Percentiles rank a stretch among this genome's conserved stretches.
These are phyloP conservation scores for Antheraea pernyi DNA, from an alignment of 1,140 invertebrate species.

Conservation along the genomic window DNA sequence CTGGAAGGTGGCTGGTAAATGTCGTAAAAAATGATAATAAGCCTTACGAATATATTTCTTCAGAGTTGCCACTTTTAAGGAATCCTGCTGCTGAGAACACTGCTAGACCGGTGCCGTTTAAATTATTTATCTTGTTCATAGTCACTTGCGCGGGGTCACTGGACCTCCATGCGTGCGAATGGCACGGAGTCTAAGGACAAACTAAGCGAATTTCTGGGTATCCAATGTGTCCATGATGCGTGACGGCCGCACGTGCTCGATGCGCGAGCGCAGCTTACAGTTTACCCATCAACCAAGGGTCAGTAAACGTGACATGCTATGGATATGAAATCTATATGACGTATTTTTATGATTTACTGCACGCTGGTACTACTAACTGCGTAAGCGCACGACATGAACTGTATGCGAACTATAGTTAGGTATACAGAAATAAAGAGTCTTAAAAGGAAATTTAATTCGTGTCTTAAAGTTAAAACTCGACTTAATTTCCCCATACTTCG, in stretches of 20 bases:
- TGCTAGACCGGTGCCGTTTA: slow-evolving; percentile 30
- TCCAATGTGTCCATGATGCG: slow-evolving; percentile 56
- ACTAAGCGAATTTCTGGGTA: slow-evolving; percentile 68
- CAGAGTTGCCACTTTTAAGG: slow-evolving; percentile 30
- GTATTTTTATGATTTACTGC: not conserved
- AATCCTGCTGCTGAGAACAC: slow-evolving; percentile 23
- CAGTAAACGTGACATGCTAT: slow-evolving; percentile 1
- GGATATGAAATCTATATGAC: not conserved
- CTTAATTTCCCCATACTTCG: too few species aligned
- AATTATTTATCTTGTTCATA: slow-evolving; percentile 47
- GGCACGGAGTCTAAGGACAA: slow-evolving; percentile 56
- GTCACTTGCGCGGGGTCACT: slow-evolving; percentile 50
- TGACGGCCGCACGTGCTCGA: slow-evolving; percentile 68
- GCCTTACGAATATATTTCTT: slow-evolving; percentile 54
- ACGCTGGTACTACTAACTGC: not conserved
- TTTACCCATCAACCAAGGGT: not conserved
- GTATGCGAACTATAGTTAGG: not conserved
- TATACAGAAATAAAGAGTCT: too few species aligned
- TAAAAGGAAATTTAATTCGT: too few species aligned
- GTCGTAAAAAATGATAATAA: slow-evolving; percentile 33
- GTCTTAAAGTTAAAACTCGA: too few species aligned
- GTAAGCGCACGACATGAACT: not conserved
- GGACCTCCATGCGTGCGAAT: slow-evolving; percentile 52
- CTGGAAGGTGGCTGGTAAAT: slow-evolving; percentile 38
- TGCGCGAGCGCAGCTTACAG: slow-evolving; percentile 42